Conservation (phyloP, 2,888 invertebrate species). For the Petrolisthes manimaculis region DNA sequence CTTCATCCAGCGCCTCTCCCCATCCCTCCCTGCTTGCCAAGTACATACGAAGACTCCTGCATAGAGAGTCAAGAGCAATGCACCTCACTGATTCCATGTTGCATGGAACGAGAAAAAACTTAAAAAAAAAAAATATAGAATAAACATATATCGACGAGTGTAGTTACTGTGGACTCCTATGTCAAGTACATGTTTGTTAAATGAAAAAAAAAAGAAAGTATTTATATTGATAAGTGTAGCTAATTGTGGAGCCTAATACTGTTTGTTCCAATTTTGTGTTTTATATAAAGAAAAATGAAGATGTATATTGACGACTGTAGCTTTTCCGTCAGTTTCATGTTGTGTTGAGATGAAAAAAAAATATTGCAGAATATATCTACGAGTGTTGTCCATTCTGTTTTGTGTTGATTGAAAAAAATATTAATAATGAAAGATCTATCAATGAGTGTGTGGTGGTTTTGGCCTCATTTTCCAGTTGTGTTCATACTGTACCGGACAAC, state of each 20-base stretch:
- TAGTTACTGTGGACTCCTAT: neutral
- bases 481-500: neutral
- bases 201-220: slow-evolving; percentile 8
- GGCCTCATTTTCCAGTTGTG: slow-evolving; percentile 11
- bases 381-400: slow-evolving; percentile 20
- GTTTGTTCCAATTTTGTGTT: slow-evolving; percentile 12
- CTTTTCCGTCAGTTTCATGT: slow-evolving; percentile 13
- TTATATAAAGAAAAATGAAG: slow-evolving; percentile 21
- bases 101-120: neutral
- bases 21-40: slow-evolving; percentile 10
- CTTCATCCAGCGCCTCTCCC: neutral
- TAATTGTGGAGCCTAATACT: neutral
- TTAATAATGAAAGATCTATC: neutral
- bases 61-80: neutral
- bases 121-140: neutral
- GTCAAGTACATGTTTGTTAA: slow-evolving; percentile 7
- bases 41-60: neutral
- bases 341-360: neutral
- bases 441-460: slow-evolving; percentile 6
- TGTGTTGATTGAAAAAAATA: slow-evolving; percentile 2
- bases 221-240: slow-evolving; percentile 20
- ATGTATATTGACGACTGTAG: slow-evolving; percentile 13
- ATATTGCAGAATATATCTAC: slow-evolving; percentile 15
- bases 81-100: slow-evolving; percentile 14
- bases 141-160: neutral